Evolutionary conservation across 2,888 invertebrate genomes (phyloP), one percentile per base, ranked within the genome.

Genomic region (Sinodicranocentrus sp.): DNA sequence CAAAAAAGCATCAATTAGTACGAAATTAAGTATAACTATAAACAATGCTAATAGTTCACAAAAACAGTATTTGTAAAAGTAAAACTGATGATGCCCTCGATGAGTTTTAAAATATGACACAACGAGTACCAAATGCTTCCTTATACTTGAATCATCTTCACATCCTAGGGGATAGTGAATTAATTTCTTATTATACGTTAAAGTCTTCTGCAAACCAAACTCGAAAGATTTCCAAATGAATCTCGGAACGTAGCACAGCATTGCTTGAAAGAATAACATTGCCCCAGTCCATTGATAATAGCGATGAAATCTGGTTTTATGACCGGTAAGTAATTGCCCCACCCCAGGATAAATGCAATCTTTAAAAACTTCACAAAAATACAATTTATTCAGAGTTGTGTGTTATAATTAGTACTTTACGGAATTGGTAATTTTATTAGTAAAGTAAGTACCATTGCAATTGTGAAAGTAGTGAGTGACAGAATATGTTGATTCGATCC

Each of bases 241-340:
- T 43, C 89, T 85, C 2, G 90, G 90, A 13, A 88, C 25, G 75
- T 89, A 90, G 78, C 89, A 90, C 61, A 89, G 72, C 23, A 89
- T 63, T 6, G 89, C 90, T 83, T 90, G 90, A 5, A 90, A 82
- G 76, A 89, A 89, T 15, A 90, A 88, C 25, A 90, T 88, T 61
- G 90, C 89, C 17, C 89, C 89, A 26, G 90, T 90, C 90, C 90
- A 90, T 80, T 90, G 90, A 82, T 90, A 90, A 39, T 89, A 87
- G 13, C 84, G 85, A 26, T 84, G 86, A 52, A 85, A 86, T 0
- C 82, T 86, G 15, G 71, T 61, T 39, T 88, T 3, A 33, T 28
- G n/a, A 10, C 17, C 28, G 3, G 2, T 28, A n/a, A 2, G 5
- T 1, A 63, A 15, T 17, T n/a, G 28, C 13, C 84, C 84, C 2